Percentiles rank a stretch among this genome's conserved stretches.
Conservation (phyloP, 1,140 invertebrate genomes). For the Hypothenemus hampei region DNA sequence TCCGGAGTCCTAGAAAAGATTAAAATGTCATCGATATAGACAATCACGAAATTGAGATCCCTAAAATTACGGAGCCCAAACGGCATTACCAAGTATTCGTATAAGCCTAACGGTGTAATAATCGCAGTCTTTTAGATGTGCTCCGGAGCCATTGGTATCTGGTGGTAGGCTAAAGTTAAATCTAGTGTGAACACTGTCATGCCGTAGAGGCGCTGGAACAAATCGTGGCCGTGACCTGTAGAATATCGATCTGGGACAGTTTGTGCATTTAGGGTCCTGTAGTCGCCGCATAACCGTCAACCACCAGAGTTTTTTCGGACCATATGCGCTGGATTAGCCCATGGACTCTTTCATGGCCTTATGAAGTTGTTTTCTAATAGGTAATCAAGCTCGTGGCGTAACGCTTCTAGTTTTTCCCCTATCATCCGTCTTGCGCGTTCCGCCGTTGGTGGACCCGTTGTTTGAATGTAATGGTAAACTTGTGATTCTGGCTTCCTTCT, state of each 20-base stretch:
- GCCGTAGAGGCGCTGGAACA: slow-evolving; percentile 16
- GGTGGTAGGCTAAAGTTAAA: not conserved
- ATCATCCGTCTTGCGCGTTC: slow-evolving; percentile 39
- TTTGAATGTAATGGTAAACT: slow-evolving; percentile 33
- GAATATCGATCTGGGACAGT: slow-evolving; percentile 46
- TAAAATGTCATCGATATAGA: slow-evolving; percentile 11
- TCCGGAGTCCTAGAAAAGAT: not conserved
- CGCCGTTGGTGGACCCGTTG: slow-evolving; percentile 39
- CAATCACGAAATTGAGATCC: slow-evolving; percentile 4
- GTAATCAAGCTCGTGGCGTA: slow-evolving; percentile 34
- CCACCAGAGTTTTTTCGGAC: slow-evolving; percentile 42
- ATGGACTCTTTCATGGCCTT: slow-evolving; percentile 41
- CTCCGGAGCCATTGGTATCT: slow-evolving; percentile 36
- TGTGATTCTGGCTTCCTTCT: not conserved
- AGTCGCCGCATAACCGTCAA: slow-evolving; percentile 47
- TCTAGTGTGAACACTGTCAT: not conserved
- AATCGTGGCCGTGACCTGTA: slow-evolving; percentile 38
- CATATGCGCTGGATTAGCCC: slow-evolving; percentile 45
- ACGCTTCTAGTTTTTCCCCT: slow-evolving; percentile 34
- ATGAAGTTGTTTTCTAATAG: slow-evolving; percentile 31
- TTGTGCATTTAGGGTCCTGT: slow-evolving; percentile 44
- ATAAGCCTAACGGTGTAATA: slow-evolving; percentile 42
- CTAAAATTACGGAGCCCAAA: slow-evolving; percentile 11
- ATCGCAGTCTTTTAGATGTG: slow-evolving; percentile 44
- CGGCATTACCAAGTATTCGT: slow-evolving; percentile 36